Percentiles rank a stretch among this genome's conserved stretches.
phyloP scores from a whole-genome alignment of 2,797 vertebrate genomes.

The Tapera naevia region DNA sequence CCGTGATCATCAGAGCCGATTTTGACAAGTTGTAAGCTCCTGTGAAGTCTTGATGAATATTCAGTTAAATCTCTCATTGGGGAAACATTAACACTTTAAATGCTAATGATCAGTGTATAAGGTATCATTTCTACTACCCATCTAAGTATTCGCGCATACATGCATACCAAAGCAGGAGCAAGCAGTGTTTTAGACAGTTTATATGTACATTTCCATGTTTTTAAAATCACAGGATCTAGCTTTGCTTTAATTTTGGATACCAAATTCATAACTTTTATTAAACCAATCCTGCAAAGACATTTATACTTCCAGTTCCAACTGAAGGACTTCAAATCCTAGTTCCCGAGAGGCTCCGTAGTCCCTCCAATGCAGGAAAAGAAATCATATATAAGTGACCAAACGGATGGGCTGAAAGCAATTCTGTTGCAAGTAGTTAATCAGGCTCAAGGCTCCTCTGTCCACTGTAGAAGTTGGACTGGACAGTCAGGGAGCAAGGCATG shows the following conservation, averaged over 20 bases:
- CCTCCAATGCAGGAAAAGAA: not conserved
- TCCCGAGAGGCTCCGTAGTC: not conserved
- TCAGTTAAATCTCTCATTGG: not conserved
- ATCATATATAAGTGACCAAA: not conserved
- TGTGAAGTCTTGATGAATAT: not conserved
- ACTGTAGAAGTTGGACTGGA: not conserved
- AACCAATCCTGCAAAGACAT: not conserved
- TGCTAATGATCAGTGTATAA: not conserved
- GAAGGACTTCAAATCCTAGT: not conserved
- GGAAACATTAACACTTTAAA: not conserved
- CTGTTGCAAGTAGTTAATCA: not conserved
- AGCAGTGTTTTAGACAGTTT: not conserved
- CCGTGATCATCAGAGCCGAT: not conserved
- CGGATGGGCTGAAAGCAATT: not conserved
- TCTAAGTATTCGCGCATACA: not conserved
- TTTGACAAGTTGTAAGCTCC: not conserved
- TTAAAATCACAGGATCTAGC: not conserved
- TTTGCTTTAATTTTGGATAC: not conserved
- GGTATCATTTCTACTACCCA: not conserved
- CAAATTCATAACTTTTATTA: not conserved
- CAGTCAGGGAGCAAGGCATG: not conserved
- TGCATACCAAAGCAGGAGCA: not conserved
- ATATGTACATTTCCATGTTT: not conserved
- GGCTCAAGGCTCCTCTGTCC: not conserved
- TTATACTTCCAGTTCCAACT: not conserved